Conservation (phyloP, 2,888 invertebrate genomes). For the Eurytoma adleriae region DNA sequence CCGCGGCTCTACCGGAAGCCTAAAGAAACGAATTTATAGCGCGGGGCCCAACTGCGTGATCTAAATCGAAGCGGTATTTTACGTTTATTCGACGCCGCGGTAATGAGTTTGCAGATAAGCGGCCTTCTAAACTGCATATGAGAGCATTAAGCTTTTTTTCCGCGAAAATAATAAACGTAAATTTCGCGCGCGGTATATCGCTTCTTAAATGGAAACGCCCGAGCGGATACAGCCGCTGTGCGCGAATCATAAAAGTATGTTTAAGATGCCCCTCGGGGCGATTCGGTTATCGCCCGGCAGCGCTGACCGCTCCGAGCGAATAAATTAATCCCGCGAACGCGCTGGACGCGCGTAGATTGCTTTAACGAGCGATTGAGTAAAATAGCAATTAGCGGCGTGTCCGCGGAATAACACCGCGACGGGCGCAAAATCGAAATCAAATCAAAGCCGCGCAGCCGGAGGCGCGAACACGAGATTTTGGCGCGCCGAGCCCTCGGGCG, state of each 20-base stretch:
- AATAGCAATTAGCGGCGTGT: too few relatives aligned
- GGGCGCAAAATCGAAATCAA: not conserved
- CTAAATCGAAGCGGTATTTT: constrained; percentile 34
- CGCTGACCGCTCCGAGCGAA: too few relatives aligned
- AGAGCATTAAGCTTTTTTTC: not conserved
- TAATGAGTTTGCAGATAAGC: constrained; percentile 38
- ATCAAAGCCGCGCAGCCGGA: not conserved
- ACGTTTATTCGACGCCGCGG: constrained; percentile 34
- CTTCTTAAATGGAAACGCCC: too few relatives aligned
- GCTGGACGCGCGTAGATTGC: too few relatives aligned
- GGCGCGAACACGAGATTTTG: not conserved
- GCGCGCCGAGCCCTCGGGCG: not conserved
- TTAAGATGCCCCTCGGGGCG: too few relatives aligned
- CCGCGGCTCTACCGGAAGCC: not conserved
- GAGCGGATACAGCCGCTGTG: too few relatives aligned
- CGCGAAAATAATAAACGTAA: constrained; percentile 1
- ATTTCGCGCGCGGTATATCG: too few relatives aligned
- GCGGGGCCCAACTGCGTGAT: not conserved
- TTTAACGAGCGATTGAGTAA: too few relatives aligned
- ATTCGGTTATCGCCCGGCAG: too few relatives aligned
- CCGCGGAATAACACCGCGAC: not conserved
- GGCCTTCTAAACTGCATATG: constrained; percentile 7
- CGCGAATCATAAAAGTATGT: too few relatives aligned
- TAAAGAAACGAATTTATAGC: constrained; percentile 39
- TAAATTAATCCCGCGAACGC: too few relatives aligned